phyloP scores from a whole-genome alignment of 2,113 vertebrate genomes.

The Eulemur rufifrons region DNA sequence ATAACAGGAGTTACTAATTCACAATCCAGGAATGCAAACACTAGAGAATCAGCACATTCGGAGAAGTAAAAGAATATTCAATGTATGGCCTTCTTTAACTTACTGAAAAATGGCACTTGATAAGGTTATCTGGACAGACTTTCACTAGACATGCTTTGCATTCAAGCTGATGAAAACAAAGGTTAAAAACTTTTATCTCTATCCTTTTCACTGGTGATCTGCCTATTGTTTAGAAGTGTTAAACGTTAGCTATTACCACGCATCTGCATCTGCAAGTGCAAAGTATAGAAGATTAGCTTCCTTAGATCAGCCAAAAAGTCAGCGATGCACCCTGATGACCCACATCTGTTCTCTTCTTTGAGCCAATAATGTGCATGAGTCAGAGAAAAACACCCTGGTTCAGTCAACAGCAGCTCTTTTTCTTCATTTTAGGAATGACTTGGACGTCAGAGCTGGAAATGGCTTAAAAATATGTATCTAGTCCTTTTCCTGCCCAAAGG shows the following conservation, averaged over 20 bases:
- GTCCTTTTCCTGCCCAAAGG: conserved; percentile 10
- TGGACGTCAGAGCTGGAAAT: neutral
- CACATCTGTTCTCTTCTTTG: conserved; percentile 65
- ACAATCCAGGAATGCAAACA: neutral
- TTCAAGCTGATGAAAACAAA: neutral
- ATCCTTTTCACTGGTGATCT: neutral
- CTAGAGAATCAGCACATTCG: neutral
- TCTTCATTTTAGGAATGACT: conserved; percentile 43
- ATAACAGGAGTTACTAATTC: conserved; percentile 62
- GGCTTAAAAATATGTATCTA: conserved; percentile 37
- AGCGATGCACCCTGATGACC: conserved; percentile 57
- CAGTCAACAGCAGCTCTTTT: conserved; percentile 62
- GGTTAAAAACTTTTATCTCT: neutral
- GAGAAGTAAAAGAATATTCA: neutral
- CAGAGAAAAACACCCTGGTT: conserved; percentile 66
- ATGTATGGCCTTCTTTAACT: neutral
- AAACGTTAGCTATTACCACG: conserved; percentile 16
- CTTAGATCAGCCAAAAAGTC: conserved; percentile 46
- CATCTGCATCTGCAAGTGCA: conserved; percentile 21
- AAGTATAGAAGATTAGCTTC: conserved; percentile 29
- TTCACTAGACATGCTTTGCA: neutral
- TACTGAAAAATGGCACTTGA: neutral
- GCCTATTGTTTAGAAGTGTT: conserved; percentile 53
- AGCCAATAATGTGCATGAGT: conserved; percentile 73
- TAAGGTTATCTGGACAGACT: neutral